Conservation (phyloP, 1,140 invertebrate species). For the Diploscapter pachys region DNA sequence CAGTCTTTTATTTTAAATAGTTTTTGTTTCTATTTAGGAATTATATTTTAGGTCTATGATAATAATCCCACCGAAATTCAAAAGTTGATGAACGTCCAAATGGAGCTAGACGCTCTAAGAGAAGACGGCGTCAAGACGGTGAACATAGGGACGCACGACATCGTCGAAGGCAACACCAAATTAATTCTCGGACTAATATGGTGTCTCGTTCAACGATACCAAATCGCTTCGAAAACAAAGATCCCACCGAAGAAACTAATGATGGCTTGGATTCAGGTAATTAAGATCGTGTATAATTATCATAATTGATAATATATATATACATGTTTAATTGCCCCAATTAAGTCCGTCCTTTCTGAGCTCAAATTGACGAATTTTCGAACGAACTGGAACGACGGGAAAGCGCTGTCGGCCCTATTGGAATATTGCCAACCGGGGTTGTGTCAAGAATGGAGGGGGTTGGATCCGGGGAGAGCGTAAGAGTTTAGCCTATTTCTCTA, state of each 20-base stretch:
- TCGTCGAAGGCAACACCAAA: conserved; percentile 94
- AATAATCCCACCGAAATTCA: conserved; percentile 89
- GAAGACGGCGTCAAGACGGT: conserved; percentile 93
- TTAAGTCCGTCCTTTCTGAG: conserved; percentile 80
- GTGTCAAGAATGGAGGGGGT: conserved; percentile 80
- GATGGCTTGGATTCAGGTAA: conserved; percentile 81
- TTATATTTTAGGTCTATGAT: conserved; percentile 62
- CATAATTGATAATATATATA: neutral
- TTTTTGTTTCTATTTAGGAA: neutral
- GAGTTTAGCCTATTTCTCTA: conserved; percentile 32
- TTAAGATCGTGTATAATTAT: conserved; percentile 11
- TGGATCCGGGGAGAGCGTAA: conserved; percentile 72
- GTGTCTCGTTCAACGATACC: conserved; percentile 94
- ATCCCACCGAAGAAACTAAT: conserved; percentile 95
- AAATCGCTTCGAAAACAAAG: conserved; percentile 85
- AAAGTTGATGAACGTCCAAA: conserved; percentile 87
- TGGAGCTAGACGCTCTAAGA: conserved; percentile 86
- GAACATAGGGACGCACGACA: conserved; percentile 95
- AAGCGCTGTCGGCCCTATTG: conserved; percentile 73
- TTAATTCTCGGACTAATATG: conserved; percentile 92
- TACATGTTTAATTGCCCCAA: neutral
- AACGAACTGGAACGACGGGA: conserved; percentile 91
- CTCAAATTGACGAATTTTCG: conserved; percentile 90
- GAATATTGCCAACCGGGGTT: conserved; percentile 90
- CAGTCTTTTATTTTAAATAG: neutral